These are phyloP conservation scores for Alectura lathami DNA, from an alignment of 2,113 vertebrate genomes.

Conservation along the genomic window DNA sequence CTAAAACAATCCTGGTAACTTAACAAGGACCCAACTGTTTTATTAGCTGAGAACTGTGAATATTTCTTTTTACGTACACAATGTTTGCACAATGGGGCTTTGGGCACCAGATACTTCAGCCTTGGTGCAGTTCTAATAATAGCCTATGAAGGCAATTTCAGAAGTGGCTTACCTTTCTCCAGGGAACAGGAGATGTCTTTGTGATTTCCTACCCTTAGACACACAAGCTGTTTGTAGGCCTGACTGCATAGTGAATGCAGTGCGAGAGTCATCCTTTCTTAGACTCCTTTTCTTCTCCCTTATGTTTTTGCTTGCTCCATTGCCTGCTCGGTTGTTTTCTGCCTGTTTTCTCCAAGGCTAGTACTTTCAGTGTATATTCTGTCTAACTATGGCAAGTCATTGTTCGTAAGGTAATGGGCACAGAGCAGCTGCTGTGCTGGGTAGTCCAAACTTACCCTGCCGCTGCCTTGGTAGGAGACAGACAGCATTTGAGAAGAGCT, in stretches of 20 bases:
- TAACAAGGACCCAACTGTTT: not conserved
- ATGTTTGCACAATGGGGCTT: accelerated
- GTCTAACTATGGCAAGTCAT: not conserved
- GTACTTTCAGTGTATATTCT: not conserved
- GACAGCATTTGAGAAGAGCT: not conserved
- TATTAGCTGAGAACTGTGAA: not conserved
- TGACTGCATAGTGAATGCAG: not conserved
- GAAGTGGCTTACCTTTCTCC: not conserved
- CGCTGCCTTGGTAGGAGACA: not conserved
- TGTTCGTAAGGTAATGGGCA: not conserved
- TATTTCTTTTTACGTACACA: not conserved
- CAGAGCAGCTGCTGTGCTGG: not conserved
- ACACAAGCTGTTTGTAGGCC: not conserved
- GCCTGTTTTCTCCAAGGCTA: not conserved
- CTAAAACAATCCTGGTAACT: not conserved
- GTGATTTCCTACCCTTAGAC: not conserved
- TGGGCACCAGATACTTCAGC: not conserved
- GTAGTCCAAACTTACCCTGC: not conserved
- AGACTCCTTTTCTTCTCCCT: not conserved
- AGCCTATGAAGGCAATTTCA: not conserved
- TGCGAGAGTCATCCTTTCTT: not conserved
- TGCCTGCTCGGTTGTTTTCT: not conserved
- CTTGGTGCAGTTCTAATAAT: not conserved
- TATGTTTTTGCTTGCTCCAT: not conserved
- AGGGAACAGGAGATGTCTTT: not conserved